Conservation (phyloP, 2,888 invertebrate genomes). For the Mesorhabditis spiculigera region DNA sequence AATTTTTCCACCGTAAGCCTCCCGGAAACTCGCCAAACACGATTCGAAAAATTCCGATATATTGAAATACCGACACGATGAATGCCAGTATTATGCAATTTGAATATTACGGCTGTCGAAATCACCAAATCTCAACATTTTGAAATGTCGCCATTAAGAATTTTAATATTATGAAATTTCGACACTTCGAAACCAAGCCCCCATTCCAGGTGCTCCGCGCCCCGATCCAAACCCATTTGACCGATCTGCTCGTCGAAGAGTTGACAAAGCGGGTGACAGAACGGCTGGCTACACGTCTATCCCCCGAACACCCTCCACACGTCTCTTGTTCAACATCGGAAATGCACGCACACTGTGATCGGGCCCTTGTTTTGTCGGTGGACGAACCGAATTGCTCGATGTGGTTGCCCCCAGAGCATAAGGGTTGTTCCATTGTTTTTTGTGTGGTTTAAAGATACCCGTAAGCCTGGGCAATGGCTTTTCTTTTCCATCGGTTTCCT, state of each 20-base stretch:
- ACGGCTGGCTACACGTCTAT: background rate
- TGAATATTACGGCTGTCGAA: no score
- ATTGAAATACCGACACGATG: no score
- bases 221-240: background rate
- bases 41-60: no score
- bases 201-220: background rate
- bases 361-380: conserved; percentile 29
- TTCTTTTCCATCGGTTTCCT: no score
- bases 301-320: background rate
- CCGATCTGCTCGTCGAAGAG: background rate
- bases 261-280: background rate
- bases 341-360: conserved; percentile 18
- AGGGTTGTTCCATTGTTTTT: conserved; percentile 49
- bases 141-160: no score
- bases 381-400: conserved; percentile 30
- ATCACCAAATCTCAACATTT: no score
- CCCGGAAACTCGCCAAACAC: no score
- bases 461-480: background rate
- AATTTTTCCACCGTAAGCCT: no score
- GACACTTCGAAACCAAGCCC: no score
- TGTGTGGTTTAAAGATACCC: conserved; percentile 20
- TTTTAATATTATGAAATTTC: no score
- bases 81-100: no score
- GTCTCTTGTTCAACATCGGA: conserved; percentile 9
- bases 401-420: conserved; percentile 33